Evolutionary conservation across 2,797 vertebrate genomes (phyloP).

Genomic region (Aulostomus chinensis): DNA sequence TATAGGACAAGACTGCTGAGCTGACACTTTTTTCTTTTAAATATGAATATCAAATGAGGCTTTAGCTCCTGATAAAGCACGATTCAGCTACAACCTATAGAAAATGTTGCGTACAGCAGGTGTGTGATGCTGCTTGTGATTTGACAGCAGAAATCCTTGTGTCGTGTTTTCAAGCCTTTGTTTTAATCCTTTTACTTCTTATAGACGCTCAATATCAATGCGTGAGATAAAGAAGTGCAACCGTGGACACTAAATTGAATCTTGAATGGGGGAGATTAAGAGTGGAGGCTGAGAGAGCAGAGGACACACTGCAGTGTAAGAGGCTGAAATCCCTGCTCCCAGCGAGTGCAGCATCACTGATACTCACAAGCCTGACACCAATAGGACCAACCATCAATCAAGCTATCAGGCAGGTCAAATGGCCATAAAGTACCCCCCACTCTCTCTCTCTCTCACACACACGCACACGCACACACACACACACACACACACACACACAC

Average conservation of each 20-base stretch:
- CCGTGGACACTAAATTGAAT: conserved; percentile 30
- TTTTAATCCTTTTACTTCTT: background rate
- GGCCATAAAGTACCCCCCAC: conserved; percentile 4
- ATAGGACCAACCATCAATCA: conserved; percentile 47
- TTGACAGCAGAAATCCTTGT: background rate
- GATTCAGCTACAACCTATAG: conserved; percentile 35
- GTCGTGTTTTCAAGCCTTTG: background rate
- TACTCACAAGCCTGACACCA: conserved; percentile 48
- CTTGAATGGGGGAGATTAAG: conserved; percentile 44
- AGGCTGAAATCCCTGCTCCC: conserved; percentile 47
- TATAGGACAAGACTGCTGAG: conserved; percentile 62
- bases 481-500: too few species aligned
- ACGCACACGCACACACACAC: too few species aligned
- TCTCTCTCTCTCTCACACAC: background rate
- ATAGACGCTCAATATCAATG: conserved; percentile 4
- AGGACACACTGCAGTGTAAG: conserved; percentile 19
- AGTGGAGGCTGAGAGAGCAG: conserved; percentile 9
- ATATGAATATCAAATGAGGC: conserved; percentile 67
- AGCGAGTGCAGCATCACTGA: conserved; percentile 38
- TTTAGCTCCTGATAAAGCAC: conserved; percentile 42
- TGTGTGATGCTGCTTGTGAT: background rate
- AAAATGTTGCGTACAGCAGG: conserved; percentile 17
- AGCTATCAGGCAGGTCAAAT: conserved; percentile 32
- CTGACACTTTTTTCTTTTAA: conserved; percentile 53
- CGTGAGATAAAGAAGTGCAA: conserved; percentile 21